Evolutionary conservation across 2,113 vertebrate species (phyloP).

Genomic region (Pluvialis apricaria): DNA sequence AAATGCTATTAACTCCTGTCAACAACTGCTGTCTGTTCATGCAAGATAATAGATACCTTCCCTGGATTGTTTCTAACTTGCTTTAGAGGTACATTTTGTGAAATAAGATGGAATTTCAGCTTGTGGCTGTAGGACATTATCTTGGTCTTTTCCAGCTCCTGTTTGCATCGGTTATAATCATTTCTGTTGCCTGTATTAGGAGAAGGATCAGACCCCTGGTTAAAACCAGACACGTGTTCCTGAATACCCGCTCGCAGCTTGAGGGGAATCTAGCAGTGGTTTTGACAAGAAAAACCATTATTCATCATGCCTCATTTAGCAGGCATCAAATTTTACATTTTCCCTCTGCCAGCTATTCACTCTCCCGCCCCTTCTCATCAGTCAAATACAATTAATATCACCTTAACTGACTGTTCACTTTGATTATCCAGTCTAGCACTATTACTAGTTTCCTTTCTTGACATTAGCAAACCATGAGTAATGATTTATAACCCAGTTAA

Average conservation of each 20-base stretch:
- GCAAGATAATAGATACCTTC: constrained; percentile 33
- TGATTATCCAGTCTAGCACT: constrained; percentile 39
- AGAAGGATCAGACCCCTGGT: not conserved
- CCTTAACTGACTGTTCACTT: constrained; percentile 55
- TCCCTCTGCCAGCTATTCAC: constrained; percentile 51
- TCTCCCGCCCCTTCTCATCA: constrained; percentile 50
- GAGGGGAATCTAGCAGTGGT: constrained; percentile 29
- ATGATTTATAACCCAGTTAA: constrained; percentile 39
- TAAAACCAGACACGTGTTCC: not conserved
- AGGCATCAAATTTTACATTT: constrained; percentile 60
- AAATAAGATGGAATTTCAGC: constrained; percentile 12
- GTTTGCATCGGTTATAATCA: not conserved
- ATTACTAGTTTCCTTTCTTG: constrained; percentile 37
- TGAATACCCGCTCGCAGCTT: not conserved
- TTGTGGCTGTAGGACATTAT: constrained; percentile 14
- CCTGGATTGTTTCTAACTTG: constrained; percentile 34
- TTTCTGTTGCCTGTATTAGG: constrained; percentile 9
- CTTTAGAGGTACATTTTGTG: not conserved
- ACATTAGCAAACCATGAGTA: constrained; percentile 9
- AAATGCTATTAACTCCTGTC: constrained; percentile 41
- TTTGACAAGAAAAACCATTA: constrained; percentile 61
- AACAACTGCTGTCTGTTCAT: constrained; percentile 27
- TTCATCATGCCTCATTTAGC: constrained; percentile 65
- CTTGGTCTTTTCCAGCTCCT: not conserved
- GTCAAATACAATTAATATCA: constrained; percentile 60